Evolutionary conservation across 23 tunicate species (phyloP).

Genomic region (Halocynthia roretzi): DNA sequence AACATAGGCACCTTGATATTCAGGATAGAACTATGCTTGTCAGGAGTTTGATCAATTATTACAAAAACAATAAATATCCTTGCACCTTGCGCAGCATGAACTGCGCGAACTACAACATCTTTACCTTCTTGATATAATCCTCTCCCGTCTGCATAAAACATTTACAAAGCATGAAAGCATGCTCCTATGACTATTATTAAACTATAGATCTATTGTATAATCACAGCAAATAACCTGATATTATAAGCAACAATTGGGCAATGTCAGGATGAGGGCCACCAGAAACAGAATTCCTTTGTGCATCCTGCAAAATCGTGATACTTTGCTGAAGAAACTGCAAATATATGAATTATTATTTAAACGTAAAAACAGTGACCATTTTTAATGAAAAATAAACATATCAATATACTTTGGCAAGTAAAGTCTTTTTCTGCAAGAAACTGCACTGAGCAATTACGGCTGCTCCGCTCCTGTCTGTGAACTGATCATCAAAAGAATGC

Average conservation of each 20-base stretch:
- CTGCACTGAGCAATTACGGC: constrained; percentile 51
- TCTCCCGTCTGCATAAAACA: constrained; percentile 52
- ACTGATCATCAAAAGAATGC: constrained; percentile 68
- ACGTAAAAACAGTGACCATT: neutral
- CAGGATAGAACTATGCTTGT: constrained; percentile 59
- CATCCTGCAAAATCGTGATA: constrained; percentile 45
- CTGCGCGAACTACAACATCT: constrained; percentile 53
- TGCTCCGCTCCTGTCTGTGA: constrained; percentile 81
- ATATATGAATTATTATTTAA: neutral
- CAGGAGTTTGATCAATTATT: constrained; percentile 70
- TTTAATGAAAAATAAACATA: neutral
- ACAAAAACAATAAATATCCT: constrained; percentile 76
- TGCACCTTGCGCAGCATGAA: constrained; percentile 45
- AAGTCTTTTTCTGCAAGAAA: constrained; percentile 76
- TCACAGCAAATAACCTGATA: constrained; percentile 35
- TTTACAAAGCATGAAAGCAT: neutral
- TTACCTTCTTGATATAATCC: constrained; percentile 77
- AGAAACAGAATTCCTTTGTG: constrained; percentile 28
- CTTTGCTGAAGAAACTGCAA: constrained; percentile 14
- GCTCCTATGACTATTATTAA: neutral
- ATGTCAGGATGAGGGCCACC: constrained; percentile 42
- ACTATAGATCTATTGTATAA: neutral
- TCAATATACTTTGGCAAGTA: constrained; percentile 48
- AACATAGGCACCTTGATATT: constrained; percentile 87
- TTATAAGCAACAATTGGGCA: constrained; percentile 66